phyloP scores from a whole-genome alignment of 2,113 vertebrate species.

The Carollia perspicillata region DNA sequence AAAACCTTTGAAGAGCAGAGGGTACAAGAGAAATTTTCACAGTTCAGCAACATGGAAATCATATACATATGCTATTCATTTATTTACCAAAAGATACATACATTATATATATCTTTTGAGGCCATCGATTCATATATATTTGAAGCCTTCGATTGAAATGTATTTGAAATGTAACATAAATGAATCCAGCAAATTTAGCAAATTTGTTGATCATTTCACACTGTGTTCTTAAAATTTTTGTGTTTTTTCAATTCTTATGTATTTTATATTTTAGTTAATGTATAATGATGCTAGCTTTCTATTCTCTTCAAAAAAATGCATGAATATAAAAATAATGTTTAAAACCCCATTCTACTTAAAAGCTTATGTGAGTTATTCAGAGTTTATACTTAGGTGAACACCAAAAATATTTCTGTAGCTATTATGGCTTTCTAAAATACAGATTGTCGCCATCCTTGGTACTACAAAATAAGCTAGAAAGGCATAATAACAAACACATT shows the following conservation, averaged over 20 bases:
- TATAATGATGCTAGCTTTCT: not conserved
- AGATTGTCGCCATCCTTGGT: not conserved
- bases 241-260: not conserved
- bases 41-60: not conserved
- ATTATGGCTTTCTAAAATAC: constrained; percentile 10
- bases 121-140: no score
- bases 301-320: not conserved
- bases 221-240: not conserved
- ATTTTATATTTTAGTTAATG: not conserved
- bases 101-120: no score
- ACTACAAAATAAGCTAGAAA: constrained; percentile 21
- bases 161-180: not conserved
- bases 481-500: not conserved
- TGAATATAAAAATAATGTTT: not conserved
- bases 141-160: not conserved
- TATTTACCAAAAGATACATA: not conserved
- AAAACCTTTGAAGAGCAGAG: not conserved
- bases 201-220: not conserved
- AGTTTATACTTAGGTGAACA: constrained; percentile 62
- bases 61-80: not conserved
- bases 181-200: not conserved
- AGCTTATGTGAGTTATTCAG: constrained; percentile 10
- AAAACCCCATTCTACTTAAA: not conserved
- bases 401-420: constrained; percentile 57
- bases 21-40: not conserved